Base-by-base conservation (phyloP, 2,113 vertebrate genomes). In the Hymenochirus boettgeri region DNA sequence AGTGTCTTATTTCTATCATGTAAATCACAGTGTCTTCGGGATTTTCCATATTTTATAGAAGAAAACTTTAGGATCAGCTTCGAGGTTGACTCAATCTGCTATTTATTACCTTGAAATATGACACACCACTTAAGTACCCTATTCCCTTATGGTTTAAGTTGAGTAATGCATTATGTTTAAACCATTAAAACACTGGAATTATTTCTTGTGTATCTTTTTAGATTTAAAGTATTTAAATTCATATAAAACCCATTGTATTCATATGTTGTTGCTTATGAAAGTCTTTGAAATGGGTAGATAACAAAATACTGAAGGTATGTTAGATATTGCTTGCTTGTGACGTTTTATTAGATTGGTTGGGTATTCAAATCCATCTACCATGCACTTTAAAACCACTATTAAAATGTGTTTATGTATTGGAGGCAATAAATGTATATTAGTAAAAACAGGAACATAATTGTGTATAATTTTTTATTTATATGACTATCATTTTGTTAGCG, bases 51-150 rank as follows among this genome's bases (percentile, higher is more conserved):
- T 90, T 87, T 83, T 83, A 79, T 90, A 88, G 89, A 88, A 90
- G 90, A 86, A 92, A 91, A 91, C 85, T 89, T 85, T 78, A 78
- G 81, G 89, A 91, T 90, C 89, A 89, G 82, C 91, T 84, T 87
- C 88, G 89, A 91, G 91, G 93, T 89, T 83, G 92, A 94, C 94
- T 94, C 93, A 97, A 95, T 96, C 90, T 92, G 90, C 93, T 93
- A 90, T 97, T 98, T 96, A 97, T 97, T 95, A 94, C 91, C 89
- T 85, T 51, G 92, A 97, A 97, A 97, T 89, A 88, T 89, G 93
- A 96, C 91, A 91, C 93, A 85, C 85, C 80, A 81, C 92, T 89
- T 92, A 96, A 96, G 92, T 89, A 85, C 86, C 87, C 81, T 87
- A 74, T 86, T 94, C 90, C 85, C 87, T 75, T 87, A 85, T 89